Percentiles rank a stretch among this genome's conserved stretches.
Conservation (phyloP, 1,140 invertebrate genomes). For the Papilio aristodemus region DNA sequence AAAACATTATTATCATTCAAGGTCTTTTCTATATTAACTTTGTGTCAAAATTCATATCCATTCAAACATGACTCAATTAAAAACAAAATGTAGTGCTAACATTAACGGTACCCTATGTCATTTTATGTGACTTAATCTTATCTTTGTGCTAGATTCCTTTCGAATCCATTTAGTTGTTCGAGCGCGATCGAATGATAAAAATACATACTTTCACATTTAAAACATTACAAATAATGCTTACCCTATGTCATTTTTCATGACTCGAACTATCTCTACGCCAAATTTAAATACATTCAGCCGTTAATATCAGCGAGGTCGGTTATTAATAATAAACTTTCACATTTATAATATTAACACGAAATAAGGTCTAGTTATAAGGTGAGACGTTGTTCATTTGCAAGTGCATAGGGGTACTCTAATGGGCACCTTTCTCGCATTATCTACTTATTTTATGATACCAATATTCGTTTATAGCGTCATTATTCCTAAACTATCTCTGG, state of each 20-base stretch:
- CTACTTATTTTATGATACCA: no score
- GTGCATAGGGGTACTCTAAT: background rate
- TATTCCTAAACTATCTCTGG: no score
- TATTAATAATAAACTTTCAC: conserved; percentile 19
- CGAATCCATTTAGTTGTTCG: conserved; percentile 7
- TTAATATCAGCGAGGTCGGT: conserved; percentile 1
- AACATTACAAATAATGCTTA: conserved; percentile 15
- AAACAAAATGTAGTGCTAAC: background rate
- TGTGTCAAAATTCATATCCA: background rate
- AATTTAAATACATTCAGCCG: conserved; percentile 9
- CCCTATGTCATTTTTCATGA: conserved; percentile 22
- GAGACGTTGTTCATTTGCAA: background rate
- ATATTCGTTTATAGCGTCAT: no score
- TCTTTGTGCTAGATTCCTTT: conserved; percentile 17
- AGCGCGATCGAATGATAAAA: conserved; percentile 13
- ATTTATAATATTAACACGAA: background rate
- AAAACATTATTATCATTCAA: no score
- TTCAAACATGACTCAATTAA: background rate
- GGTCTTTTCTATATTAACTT: background rate
- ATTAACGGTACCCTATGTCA: conserved; percentile 11
- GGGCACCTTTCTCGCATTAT: no score
- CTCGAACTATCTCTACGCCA: conserved; percentile 2
- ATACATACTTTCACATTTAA: conserved; percentile 17
- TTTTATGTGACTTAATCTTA: conserved; percentile 21
- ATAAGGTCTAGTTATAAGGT: background rate